phyloP scores from a whole-genome alignment of 2,888 invertebrate genomes.

The Xiphydria camelus region DNA sequence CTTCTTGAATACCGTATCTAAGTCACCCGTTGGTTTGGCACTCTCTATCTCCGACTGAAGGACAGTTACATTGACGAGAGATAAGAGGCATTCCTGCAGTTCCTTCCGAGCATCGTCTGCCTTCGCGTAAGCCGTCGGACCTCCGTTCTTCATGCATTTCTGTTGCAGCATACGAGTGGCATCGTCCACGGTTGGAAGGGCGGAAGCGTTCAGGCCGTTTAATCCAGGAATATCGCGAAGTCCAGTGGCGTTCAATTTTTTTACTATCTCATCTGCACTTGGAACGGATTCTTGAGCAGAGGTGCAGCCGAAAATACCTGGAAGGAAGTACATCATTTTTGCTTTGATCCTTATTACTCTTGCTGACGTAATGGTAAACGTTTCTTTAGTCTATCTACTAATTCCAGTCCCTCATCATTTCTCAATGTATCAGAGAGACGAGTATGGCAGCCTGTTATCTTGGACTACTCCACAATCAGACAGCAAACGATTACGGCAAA shows the following conservation, averaged over 20 bases:
- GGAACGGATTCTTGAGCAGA: conserved; percentile 28
- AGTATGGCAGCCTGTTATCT: no score
- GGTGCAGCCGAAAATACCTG: conserved; percentile 24
- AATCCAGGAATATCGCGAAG: conserved; percentile 31
- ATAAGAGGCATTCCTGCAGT: conserved; percentile 63
- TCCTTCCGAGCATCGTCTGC: conserved; percentile 58
- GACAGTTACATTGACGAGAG: conserved; percentile 63
- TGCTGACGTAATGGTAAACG: no score
- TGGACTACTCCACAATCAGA: no score
- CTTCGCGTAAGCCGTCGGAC: conserved; percentile 61
- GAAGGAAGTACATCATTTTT: conserved; percentile 3
- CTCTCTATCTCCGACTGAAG: conserved; percentile 69
- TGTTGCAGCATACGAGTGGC: conserved; percentile 63
- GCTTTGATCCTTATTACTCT: no score
- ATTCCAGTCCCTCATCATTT: no score
- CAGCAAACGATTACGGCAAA: no score
- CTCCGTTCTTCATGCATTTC: conserved; percentile 70
- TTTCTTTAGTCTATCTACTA: no score
- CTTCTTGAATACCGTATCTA: conserved; percentile 73
- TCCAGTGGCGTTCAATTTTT: conserved; percentile 23
- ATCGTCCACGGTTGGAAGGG: conserved; percentile 55
- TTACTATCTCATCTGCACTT: conserved; percentile 25
- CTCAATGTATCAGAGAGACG: no score
- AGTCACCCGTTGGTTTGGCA: conserved; percentile 70
- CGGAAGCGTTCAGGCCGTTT: conserved; percentile 40